These are phyloP conservation scores for Helostoma temminkii DNA, from an alignment of 2,797 vertebrate species.

Conservation along the genomic window DNA sequence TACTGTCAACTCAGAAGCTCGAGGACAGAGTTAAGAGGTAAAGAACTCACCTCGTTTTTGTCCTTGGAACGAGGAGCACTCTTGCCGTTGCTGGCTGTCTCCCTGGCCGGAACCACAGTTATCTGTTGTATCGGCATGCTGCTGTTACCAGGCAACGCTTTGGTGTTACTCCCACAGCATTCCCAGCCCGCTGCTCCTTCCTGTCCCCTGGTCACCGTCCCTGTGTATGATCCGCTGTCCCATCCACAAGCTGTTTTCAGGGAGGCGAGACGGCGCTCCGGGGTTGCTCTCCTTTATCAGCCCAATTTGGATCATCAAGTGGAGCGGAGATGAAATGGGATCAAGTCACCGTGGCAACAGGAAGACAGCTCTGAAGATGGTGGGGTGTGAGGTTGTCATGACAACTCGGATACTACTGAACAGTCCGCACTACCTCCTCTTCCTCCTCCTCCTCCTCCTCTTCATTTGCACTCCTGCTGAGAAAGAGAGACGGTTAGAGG, in stretches of 20 bases:
- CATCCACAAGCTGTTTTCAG: slow-evolving; percentile 26
- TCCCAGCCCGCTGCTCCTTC: slow-evolving; percentile 24
- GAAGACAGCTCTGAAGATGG: slow-evolving; percentile 66
- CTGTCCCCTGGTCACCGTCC: slow-evolving; percentile 25
- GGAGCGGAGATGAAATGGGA: slow-evolving; percentile 54
- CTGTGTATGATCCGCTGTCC: slow-evolving; percentile 26
- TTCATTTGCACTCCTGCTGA: slow-evolving; percentile 51
- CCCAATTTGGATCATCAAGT: slow-evolving; percentile 51
- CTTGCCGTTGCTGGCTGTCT: slow-evolving; percentile 87
- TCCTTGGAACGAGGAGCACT: slow-evolving; percentile 89
- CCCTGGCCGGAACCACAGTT: slow-evolving; percentile 91
- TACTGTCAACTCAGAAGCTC: neutral
- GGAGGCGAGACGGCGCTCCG: slow-evolving; percentile 12
- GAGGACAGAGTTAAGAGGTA: neutral
- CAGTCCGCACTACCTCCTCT: slow-evolving; percentile 29
- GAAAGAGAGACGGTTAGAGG: slow-evolving; percentile 39
- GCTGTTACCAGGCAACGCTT: slow-evolving; percentile 77
- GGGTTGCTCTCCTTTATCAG: slow-evolving; percentile 28
- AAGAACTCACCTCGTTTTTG: slow-evolving; percentile 85
- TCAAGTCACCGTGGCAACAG: slow-evolving; percentile 78
- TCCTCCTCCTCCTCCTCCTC: slow-evolving; percentile 4
- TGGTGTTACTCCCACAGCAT: slow-evolving; percentile 63
- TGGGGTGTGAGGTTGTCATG: slow-evolving; percentile 77
- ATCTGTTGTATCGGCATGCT: slow-evolving; percentile 96
- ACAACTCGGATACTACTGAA: slow-evolving; percentile 71